A percentile compares a stretch with the other conserved stretches of the same genome.
phyloP scores from a whole-genome alignment of 2,797 vertebrate genomes.

The Acipenser transmontanus region DNA sequence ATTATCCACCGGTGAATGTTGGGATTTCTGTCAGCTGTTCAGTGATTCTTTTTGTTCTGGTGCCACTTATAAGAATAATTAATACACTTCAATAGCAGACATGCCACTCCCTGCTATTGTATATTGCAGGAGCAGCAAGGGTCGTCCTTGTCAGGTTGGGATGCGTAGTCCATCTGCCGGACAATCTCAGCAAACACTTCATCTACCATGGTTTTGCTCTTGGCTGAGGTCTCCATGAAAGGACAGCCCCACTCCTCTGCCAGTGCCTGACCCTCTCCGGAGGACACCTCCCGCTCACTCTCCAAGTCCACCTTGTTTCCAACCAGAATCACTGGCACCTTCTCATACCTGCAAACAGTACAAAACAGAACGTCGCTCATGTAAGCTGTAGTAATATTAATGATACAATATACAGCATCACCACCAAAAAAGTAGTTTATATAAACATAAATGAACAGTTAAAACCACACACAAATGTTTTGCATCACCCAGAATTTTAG shows the following conservation, averaged over 20 bases:
- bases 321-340: slow-evolving; percentile 96
- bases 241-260: slow-evolving; percentile 98
- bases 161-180: slow-evolving; percentile 97
- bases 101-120: slow-evolving; percentile 70
- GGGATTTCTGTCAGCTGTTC: too few relatives aligned
- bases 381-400: not conserved
- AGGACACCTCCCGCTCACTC: slow-evolving; percentile 90
- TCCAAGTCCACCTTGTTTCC: slow-evolving; percentile 98
- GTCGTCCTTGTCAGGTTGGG: slow-evolving; percentile 96
- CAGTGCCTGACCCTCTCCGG: slow-evolving; percentile 85
- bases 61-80: too few relatives aligned
- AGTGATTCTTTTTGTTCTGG: too few relatives aligned
- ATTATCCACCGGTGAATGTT: too few relatives aligned
- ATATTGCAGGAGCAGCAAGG: slow-evolving; percentile 98
- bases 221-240: slow-evolving; percentile 97
- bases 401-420: not conserved
- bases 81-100: too few relatives aligned
- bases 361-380: not conserved
- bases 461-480: not conserved
- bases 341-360: slow-evolving; percentile 79
- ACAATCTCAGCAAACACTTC: slow-evolving; percentile 98
- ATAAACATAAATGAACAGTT: not conserved
- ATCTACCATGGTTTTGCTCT: slow-evolving; percentile 99
- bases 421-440: not conserved
- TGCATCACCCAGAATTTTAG: not conserved